Evolutionary conservation across 2,888 invertebrate species (phyloP).

Genomic region (Enoplolaimus lenunculus): DNA sequence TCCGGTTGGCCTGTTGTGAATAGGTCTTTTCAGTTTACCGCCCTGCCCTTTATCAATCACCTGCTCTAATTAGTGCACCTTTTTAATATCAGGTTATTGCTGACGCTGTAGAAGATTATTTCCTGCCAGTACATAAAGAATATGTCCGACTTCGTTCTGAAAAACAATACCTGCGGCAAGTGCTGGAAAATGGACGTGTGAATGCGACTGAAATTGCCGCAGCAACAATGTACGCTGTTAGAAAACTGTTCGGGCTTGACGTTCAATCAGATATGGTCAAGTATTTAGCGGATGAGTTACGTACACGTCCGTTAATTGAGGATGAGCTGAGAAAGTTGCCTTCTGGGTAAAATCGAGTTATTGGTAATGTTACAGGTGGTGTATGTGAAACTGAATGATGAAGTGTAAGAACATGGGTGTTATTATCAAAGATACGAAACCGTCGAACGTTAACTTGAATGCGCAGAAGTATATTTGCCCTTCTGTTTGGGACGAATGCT

Average conservation of each 20-base stretch:
- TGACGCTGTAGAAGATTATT: neutral
- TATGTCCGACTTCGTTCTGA: conserved; percentile 6
- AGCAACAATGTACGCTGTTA: neutral
- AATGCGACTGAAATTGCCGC: conserved; percentile 8
- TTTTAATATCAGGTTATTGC: neutral
- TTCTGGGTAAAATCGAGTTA: too few species aligned
- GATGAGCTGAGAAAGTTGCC: neutral
- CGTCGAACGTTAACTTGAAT: too few species aligned
- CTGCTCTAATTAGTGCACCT: too few species aligned
- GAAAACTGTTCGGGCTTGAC: neutral
- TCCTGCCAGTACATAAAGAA: neutral
- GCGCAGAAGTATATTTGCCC: too few species aligned
- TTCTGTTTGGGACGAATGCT: too few species aligned
- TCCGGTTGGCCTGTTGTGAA: too few species aligned
- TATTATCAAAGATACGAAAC: too few species aligned
- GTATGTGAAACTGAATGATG: too few species aligned
- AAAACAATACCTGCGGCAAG: neutral
- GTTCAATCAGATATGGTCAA: neutral
- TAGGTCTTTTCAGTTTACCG: too few species aligned
- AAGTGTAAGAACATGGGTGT: too few species aligned
- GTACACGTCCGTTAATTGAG: neutral
- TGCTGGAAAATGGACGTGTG: neutral
- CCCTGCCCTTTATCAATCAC: too few species aligned
- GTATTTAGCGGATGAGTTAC: neutral
- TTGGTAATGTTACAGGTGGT: too few species aligned